Percentiles rank a stretch among this genome's conserved stretches.
Conservation (phyloP, 64 coral and sea anemone species). For the Porites australiensis region DNA sequence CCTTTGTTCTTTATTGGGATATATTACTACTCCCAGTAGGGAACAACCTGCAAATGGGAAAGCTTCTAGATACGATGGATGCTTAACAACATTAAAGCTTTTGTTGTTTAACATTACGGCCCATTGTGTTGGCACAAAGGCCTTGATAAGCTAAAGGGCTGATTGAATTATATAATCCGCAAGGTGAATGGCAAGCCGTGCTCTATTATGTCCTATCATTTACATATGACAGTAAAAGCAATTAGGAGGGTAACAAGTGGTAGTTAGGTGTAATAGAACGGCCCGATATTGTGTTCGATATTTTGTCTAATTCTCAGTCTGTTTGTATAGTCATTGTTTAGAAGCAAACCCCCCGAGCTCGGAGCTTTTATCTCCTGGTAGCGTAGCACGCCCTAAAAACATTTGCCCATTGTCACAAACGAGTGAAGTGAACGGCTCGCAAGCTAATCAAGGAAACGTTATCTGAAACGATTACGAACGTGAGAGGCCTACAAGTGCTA, state of each 20-base stretch:
- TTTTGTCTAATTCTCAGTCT: constrained; percentile 99
- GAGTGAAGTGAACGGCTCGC: constrained; percentile 35
- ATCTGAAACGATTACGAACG: constrained; percentile 61
- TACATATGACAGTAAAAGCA: constrained; percentile 97
- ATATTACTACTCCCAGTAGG: constrained; percentile 83
- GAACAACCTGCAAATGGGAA: constrained; percentile 75
- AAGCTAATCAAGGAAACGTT: constrained; percentile 77
- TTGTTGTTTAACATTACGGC: constrained; percentile 86
- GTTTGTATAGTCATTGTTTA: constrained; percentile 99
- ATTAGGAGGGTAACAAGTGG: constrained; percentile 93
- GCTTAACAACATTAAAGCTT: constrained; percentile 82
- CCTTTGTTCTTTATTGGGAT: constrained; percentile 74
- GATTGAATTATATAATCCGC: constrained; percentile 78
- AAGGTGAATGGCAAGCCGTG: constrained; percentile 61
- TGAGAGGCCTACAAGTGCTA: not conserved
- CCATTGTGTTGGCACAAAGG: constrained; percentile 79
- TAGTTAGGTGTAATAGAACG: constrained; percentile 94
- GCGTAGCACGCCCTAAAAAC: constrained; percentile 89
- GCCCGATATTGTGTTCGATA: constrained; percentile 95
- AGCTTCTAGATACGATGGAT: constrained; percentile 74
- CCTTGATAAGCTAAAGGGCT: constrained; percentile 84
- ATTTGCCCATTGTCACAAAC: constrained; percentile 77
- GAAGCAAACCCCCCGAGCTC: constrained; percentile 88
- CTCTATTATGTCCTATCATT: constrained; percentile 97
- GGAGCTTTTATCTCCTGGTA: constrained; percentile 73